phyloP scores from a whole-genome alignment of 1,140 invertebrate genomes.

The Saxidomus purpurata region DNA sequence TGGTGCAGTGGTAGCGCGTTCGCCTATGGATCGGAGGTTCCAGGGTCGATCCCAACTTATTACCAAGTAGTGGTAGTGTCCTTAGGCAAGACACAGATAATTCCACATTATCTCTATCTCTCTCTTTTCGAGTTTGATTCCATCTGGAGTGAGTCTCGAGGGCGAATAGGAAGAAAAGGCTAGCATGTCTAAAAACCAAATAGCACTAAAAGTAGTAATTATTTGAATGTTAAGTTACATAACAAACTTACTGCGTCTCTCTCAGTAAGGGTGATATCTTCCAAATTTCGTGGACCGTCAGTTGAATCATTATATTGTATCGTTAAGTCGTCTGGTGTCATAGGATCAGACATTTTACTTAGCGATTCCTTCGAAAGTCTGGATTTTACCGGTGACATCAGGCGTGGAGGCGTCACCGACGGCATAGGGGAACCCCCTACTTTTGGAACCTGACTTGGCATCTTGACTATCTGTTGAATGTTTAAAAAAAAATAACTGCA shows the following conservation, averaged over 20 bases:
- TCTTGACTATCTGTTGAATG: background rate
- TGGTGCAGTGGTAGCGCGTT: no score
- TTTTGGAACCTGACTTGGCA: conserved; percentile 24
- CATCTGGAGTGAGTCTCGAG: no score
- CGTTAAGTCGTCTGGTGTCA: background rate
- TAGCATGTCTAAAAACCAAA: no score
- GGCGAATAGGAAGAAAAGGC: no score
- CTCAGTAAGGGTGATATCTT: conserved; percentile 1
- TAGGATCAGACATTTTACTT: background rate
- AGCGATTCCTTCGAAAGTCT: background rate
- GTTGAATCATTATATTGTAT: background rate
- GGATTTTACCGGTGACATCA: conserved; percentile 43
- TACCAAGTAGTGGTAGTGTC: no score
- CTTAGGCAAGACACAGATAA: no score
- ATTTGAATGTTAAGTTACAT: background rate
- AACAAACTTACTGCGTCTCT: background rate
- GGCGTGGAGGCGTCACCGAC: conserved; percentile 35
- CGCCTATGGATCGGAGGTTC: no score
- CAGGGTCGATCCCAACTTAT: no score
- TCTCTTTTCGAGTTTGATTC: no score
- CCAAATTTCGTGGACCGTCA: background rate
- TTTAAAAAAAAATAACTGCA: background rate
- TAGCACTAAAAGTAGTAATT: no score
- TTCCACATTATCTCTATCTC: no score
- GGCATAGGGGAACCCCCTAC: conserved; percentile 23